Evolutionary conservation across 1,140 invertebrate genomes (phyloP).

Genomic region (Drosophila insularis): DNA sequence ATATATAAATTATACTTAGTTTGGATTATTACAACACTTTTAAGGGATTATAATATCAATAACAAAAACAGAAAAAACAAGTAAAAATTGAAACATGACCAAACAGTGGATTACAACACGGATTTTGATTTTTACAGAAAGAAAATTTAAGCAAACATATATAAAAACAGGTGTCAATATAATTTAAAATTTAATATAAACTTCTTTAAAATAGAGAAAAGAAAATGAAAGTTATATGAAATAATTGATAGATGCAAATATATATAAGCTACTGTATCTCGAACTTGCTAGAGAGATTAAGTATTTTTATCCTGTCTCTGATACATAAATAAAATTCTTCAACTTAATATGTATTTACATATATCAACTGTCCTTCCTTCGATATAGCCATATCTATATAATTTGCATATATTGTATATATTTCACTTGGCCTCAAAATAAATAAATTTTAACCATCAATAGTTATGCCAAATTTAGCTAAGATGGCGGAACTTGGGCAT

Average conservation of each 20-base stretch:
- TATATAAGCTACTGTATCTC: too few relatives aligned
- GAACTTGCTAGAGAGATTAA: too few relatives aligned
- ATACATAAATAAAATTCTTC: neutral
- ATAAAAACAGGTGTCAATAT: too few relatives aligned
- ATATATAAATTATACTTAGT: constrained; percentile 77
- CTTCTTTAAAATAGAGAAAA: too few relatives aligned
- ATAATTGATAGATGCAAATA: too few relatives aligned
- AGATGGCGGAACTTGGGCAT: constrained; percentile 72
- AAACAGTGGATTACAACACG: constrained; percentile 6
- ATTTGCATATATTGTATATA: constrained; percentile 13
- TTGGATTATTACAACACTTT: constrained; percentile 54
- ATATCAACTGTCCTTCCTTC: neutral
- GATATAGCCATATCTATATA: neutral
- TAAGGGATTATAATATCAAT: constrained; percentile 40
- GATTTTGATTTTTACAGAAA: neutral
- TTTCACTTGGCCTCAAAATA: constrained; percentile 44
- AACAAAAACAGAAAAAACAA: neutral
- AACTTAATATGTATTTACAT: neutral
- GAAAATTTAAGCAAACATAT: neutral
- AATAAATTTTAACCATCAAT: constrained; percentile 61
- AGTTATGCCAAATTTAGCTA: constrained; percentile 46
- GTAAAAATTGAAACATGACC: neutral
- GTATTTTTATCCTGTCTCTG: too few relatives aligned
- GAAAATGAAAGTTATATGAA: too few relatives aligned
- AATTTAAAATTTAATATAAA: too few relatives aligned